Conservation (phyloP, 2,797 vertebrate genomes). For the Rhyacichthys aspro region DNA sequence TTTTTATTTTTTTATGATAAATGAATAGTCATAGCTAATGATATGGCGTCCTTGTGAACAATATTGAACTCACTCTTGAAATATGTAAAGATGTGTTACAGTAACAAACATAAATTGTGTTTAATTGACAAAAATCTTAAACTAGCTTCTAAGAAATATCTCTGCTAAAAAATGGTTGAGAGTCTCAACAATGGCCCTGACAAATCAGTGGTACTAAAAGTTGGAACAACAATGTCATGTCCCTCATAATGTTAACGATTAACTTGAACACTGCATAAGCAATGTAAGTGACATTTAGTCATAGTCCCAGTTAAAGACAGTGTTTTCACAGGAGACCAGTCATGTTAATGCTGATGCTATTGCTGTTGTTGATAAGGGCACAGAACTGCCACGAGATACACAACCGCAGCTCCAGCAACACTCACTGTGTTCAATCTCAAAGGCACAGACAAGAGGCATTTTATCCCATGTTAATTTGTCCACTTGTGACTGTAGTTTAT, state of each 20-base stretch:
- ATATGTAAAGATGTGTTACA: no score
- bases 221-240: background rate
- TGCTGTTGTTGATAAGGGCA: constrained; percentile 2
- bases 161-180: no score
- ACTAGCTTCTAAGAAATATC: no score
- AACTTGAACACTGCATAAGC: background rate
- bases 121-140: no score
- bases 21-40: no score
- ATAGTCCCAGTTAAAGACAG: background rate
- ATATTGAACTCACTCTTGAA: no score
- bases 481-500: constrained; percentile 13
- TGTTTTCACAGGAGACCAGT: constrained; percentile 2
- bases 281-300: background rate
- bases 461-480: constrained; percentile 13
- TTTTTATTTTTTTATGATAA: no score
- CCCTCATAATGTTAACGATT: no score
- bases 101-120: no score
- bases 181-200: no score
- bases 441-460: background rate
- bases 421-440: background rate
- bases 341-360: background rate
- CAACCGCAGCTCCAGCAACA: background rate
- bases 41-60: no score
- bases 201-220: background rate
- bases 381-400: background rate